Percentiles rank a stretch among this genome's conserved stretches.
Conservation (phyloP, 1,140 invertebrate genomes). For the Dysdera silvatica region DNA sequence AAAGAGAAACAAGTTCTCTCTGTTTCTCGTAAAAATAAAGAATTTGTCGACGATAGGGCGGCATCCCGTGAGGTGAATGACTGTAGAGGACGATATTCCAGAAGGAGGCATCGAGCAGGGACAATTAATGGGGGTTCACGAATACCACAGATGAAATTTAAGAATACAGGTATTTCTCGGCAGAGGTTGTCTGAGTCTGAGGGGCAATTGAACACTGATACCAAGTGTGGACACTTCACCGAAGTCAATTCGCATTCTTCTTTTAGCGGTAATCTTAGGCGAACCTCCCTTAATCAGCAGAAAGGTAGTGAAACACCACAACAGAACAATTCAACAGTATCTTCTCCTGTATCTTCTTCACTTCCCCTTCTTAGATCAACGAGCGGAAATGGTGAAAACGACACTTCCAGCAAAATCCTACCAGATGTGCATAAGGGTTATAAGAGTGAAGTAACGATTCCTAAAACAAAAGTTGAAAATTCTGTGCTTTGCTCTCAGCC, state of each 20-base stretch:
- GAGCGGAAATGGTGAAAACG: not conserved
- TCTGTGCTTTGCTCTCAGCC: no score
- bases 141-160: no score
- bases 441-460: slow-evolving; percentile 23
- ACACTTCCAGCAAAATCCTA: no score
- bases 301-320: no score
- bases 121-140: slow-evolving; percentile 1
- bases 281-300: no score
- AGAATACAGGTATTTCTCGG: no score
- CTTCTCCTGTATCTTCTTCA: slow-evolving; percentile 16
- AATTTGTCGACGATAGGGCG: slow-evolving; percentile 4
- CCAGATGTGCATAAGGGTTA: slow-evolving; percentile 16
- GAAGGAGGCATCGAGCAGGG: slow-evolving; percentile 11
- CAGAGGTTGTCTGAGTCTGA: not conserved
- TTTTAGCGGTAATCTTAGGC: no score
- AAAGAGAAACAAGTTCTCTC: not conserved
- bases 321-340: no score
- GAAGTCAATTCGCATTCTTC: no score
- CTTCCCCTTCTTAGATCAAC: slow-evolving; percentile 8
- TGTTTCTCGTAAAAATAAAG: no score
- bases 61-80: not conserved
- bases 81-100: not conserved
- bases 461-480: no score
- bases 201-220: not conserved
- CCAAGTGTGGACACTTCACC: no score